These are phyloP conservation scores for Ceratina australensis DNA, from an alignment of 1,140 invertebrate genomes.

Conservation along the genomic window DNA sequence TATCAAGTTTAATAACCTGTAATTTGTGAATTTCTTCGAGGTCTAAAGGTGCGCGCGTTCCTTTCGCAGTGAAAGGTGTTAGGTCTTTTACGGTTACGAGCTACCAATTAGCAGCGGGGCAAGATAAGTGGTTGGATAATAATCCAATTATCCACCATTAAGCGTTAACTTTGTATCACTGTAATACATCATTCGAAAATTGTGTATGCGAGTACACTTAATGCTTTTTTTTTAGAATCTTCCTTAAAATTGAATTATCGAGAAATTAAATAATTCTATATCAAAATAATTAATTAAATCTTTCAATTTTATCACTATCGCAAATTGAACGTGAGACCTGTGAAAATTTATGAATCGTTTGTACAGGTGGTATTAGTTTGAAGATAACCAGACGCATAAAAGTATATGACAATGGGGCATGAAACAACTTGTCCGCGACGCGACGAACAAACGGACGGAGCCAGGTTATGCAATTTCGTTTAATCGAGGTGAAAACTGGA, in stretches of 20 bases:
- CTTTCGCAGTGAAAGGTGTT: conserved; percentile 1
- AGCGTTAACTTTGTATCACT: not conserved
- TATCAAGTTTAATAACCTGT: not conserved
- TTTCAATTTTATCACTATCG: too few relatives aligned
- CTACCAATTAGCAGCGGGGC: conserved; percentile 13
- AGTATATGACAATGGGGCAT: too few relatives aligned
- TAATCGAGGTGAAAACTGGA: conserved; percentile 37
- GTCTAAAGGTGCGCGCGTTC: not conserved
- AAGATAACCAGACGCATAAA: too few relatives aligned
- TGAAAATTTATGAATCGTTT: too few relatives aligned
- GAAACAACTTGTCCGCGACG: not conserved
- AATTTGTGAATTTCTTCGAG: not conserved
- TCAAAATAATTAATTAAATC: too few relatives aligned
- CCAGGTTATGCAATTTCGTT: conserved; percentile 16
- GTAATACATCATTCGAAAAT: conserved; percentile 13
- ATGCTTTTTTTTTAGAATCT: not conserved
- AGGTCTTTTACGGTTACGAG: not conserved
- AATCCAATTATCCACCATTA: conserved; percentile 23
- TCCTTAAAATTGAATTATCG: too few relatives aligned
- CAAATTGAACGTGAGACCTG: too few relatives aligned
- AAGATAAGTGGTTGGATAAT: not conserved
- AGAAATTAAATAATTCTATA: too few relatives aligned
- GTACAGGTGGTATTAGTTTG: too few relatives aligned
- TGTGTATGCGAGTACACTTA: conserved; percentile 3
- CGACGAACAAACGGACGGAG: not conserved